A percentile compares a stretch with the other conserved stretches of the same genome.
phyloP scores from a whole-genome alignment of 2,113 vertebrate genomes.

The Gracilinanus agilis region DNA sequence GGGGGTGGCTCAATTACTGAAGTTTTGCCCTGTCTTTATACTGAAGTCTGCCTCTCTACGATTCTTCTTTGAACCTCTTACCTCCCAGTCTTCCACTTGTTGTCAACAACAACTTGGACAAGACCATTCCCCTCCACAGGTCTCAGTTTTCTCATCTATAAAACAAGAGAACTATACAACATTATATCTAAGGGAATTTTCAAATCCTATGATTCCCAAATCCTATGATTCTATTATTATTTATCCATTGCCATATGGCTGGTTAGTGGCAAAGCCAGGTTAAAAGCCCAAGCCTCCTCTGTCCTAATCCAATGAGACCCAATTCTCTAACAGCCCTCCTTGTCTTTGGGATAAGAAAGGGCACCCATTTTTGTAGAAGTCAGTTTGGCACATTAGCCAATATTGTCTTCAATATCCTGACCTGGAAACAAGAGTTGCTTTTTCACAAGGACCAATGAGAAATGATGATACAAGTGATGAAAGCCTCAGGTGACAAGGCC shows the following conservation, averaged over 20 bases:
- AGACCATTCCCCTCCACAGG: background rate
- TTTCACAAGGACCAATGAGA: slow-evolving; percentile 54
- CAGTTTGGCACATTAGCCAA: slow-evolving; percentile 41
- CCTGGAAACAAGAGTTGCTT: slow-evolving; percentile 50
- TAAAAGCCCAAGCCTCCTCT: background rate
- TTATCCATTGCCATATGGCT: background rate
- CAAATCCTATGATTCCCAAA: background rate
- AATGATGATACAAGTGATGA: slow-evolving; percentile 50
- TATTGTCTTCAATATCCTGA: slow-evolving; percentile 55
- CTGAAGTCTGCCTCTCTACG: background rate
- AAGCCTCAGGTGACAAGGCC: slow-evolving; percentile 50
- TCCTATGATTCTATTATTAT: background rate
- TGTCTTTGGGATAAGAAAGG: background rate
- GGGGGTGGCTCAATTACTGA: background rate
- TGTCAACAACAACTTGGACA: too few relatives aligned
- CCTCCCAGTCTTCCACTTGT: background rate
- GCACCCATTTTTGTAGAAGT: background rate
- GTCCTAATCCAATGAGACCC: background rate
- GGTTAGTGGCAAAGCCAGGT: background rate
- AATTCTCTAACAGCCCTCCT: background rate
- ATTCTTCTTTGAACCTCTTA: background rate
- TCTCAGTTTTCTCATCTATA: background rate
- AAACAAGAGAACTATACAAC: background rate
- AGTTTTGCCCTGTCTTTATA: background rate
- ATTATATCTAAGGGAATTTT: background rate